phyloP scores from a whole-genome alignment of 2,888 invertebrate species.

The Heterodera filipjevi region DNA sequence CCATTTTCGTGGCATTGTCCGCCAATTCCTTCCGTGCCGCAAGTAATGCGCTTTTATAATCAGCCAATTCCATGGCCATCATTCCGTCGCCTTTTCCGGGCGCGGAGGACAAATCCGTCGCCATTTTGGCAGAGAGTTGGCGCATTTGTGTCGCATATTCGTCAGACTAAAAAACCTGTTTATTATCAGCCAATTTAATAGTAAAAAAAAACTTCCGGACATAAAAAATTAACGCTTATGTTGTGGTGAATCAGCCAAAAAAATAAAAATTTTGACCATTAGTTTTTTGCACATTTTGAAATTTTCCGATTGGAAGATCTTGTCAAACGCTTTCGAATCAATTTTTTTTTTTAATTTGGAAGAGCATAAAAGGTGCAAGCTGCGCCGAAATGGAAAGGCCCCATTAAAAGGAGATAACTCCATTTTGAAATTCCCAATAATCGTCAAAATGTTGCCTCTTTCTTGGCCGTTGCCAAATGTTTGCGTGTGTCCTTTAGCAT shows the following conservation, averaged over 20 bases:
- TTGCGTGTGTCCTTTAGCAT: slow-evolving; percentile 43
- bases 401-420: no score
- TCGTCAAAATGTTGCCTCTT: no score
- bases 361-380: no score
- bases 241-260: no score
- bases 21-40: slow-evolving; percentile 36
- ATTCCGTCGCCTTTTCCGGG: slow-evolving; percentile 20
- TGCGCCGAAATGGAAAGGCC: no score
- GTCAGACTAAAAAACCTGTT: slow-evolving; percentile 12
- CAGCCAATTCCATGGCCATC: slow-evolving; percentile 45
- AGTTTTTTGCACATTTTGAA: no score
- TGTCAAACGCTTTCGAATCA: no score
- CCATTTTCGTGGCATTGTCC: slow-evolving; percentile 17
- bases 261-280: no score
- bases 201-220: slow-evolving; percentile 17
- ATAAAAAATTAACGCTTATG: no score
- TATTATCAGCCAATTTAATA: neutral
- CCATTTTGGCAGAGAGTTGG: slow-evolving; percentile 16
- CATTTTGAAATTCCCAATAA: no score
- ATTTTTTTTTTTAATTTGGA: no score
- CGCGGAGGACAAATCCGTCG: neutral
- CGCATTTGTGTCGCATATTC: slow-evolving; percentile 13
- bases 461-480: slow-evolving; percentile 35
- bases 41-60: slow-evolving; percentile 45
- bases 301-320: no score